These are phyloP conservation scores for Urocynchramus pylzowi DNA, from an alignment of 2,113 vertebrate species.

Conservation along the genomic window DNA sequence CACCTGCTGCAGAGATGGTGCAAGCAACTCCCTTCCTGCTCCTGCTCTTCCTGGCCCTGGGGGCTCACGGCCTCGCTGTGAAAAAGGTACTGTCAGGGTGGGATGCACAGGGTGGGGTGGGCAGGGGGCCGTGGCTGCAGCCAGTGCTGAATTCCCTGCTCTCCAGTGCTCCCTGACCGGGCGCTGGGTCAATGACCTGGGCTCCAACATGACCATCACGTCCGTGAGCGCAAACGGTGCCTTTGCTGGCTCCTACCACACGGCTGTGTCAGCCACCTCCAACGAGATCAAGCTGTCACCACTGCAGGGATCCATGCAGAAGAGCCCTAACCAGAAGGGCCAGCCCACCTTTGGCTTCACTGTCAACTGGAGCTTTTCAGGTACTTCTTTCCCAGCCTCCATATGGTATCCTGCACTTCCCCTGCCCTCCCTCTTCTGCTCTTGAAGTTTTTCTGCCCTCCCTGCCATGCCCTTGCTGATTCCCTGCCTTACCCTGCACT, in stretches of 20 bases:
- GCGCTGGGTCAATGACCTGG: not conserved
- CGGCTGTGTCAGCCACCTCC: accelerated
- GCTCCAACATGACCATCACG: not conserved
- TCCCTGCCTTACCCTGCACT: not conserved
- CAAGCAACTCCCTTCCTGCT: not conserved
- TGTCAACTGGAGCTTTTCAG: not conserved
- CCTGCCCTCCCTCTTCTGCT: not conserved
- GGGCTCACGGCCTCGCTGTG: accelerated
- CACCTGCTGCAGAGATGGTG: not conserved
- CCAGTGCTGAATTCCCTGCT: accelerated
- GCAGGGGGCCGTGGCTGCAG: not conserved
- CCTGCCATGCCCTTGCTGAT: not conserved
- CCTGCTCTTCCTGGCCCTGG: not conserved
- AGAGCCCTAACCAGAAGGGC: accelerated
- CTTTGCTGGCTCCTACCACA: accelerated
- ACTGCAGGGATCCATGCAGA: not conserved
- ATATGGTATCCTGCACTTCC: not conserved
- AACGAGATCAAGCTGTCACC: accelerated
- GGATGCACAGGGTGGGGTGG: not conserved
- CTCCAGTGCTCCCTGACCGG: not conserved
- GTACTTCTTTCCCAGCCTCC: not conserved
- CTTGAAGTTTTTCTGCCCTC: not conserved
- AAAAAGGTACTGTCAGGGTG: not conserved
- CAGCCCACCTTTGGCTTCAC: constrained; percentile 2
- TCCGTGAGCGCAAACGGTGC: accelerated